Conservation (phyloP, 37 sponge, comb jelly and placozoan species). For the Axinella damicornis region DNA sequence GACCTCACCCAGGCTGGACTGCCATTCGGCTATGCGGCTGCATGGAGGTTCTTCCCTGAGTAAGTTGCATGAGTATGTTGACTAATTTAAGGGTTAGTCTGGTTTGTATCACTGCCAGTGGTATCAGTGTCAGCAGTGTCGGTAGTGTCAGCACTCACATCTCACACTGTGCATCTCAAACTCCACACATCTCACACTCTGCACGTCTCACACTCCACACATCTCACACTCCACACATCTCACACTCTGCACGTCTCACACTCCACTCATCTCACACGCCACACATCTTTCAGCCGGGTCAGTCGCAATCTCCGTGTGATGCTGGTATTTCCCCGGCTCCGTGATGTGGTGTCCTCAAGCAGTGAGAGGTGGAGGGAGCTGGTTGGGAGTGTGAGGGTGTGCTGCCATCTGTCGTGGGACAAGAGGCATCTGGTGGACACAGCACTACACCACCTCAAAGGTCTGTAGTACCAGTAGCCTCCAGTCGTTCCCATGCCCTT, state of each 20-base stretch:
- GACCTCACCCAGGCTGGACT: constrained; percentile 76
- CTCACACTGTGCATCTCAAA: no score
- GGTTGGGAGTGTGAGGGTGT: not conserved
- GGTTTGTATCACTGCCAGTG: no score
- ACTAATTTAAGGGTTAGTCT: no score
- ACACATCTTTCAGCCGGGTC: constrained; percentile 50
- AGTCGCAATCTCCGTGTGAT: constrained; percentile 48
- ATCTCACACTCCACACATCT: no score
- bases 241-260: no score
- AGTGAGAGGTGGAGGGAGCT: constrained; percentile 36
- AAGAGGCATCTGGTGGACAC: constrained; percentile 69
- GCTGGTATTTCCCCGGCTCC: constrained; percentile 32
- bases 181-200: no score
- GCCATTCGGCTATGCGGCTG: constrained; percentile 52
- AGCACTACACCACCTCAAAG: constrained; percentile 76
- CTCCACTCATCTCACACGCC: no score
- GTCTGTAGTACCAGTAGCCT: constrained; percentile 13
- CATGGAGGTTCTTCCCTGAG: constrained; percentile 88
- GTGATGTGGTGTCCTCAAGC: constrained; percentile 4
- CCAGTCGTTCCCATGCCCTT: no score
- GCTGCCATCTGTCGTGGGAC: constrained; percentile 76
- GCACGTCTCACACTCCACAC: no score
- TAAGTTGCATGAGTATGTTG: constrained; percentile 20
- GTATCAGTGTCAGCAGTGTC: no score
- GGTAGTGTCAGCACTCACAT: no score